These are phyloP conservation scores for Rhea americana DNA, from an alignment of 2,113 vertebrate species.

Conservation along the genomic window DNA sequence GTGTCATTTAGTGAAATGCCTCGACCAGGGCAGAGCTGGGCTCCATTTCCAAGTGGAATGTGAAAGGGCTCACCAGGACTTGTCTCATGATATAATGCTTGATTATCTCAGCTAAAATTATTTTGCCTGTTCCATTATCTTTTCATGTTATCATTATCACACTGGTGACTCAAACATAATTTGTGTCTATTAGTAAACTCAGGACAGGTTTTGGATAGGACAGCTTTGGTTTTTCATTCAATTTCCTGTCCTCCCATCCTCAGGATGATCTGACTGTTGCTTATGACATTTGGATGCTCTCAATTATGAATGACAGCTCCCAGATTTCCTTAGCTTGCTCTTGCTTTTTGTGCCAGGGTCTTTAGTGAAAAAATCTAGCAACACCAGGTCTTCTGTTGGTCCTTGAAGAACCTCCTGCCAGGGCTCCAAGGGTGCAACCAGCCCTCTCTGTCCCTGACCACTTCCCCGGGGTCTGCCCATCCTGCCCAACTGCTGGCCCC, in stretches of 20 bases:
- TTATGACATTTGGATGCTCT: background rate
- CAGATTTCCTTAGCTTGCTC: background rate
- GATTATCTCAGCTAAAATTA: background rate
- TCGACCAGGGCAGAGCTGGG: background rate
- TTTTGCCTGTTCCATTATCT: background rate
- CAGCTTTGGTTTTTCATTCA: background rate
- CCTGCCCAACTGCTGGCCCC: no score
- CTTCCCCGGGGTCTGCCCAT: no score
- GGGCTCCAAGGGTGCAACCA: background rate
- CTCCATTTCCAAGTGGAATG: background rate
- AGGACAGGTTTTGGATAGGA: background rate
- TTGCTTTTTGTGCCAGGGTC: background rate
- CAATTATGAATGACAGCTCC: background rate
- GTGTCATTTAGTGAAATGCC: background rate
- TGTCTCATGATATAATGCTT: background rate
- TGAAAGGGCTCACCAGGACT: background rate
- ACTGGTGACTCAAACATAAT: background rate
- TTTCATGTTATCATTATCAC: background rate
- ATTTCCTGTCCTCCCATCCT: background rate
- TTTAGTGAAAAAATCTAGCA: background rate
- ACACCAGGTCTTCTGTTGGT: rapidly evolving
- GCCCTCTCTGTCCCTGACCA: background rate
- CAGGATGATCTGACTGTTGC: background rate
- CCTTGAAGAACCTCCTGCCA: background rate
- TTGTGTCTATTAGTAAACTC: background rate